Evolutionary conservation across 2,113 vertebrate species (phyloP), one percentile per base, ranked within the genome.

Genomic region (Sterrhoptilus dennistouni): DNA sequence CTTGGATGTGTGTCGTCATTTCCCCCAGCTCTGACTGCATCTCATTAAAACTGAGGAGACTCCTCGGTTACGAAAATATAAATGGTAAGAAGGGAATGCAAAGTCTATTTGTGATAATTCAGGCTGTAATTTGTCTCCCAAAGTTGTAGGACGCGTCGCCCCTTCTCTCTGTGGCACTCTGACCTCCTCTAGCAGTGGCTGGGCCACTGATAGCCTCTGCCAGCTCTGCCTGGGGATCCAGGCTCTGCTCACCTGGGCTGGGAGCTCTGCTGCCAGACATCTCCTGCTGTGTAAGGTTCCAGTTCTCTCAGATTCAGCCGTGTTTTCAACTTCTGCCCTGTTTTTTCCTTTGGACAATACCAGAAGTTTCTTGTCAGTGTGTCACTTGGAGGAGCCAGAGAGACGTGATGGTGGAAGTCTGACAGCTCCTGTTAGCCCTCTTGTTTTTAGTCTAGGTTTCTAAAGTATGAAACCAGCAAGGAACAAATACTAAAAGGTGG

Each of bases 151-250:
- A 72, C 45, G n/a, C 8, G 0, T 75, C 12, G 1, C 25, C 79
- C 88, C 61, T 68, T 35, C 57, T 35, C 80, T 92, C 35, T 27
- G 94, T 83, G 85, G 94, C 93, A 47, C 96, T 96, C 95, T 87
- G 96, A 36, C 95, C 94, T 96, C 94, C 93, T 93, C 94, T 97
- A 96, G 94, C 2, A 91, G 95, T 11, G 84, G 83, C 78, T 33
- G 72, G 79, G 47, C 49, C 44, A 13, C 64, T 33, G 68, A n/a
- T n/a, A 85, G 54, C 53, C 11, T 40, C 59, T 75, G 14, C 1
- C 61, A 4, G 78, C 38, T 16, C 29, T 33, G 63, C 63, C 42
- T 12, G 63, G 21, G 42, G 22, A 17, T 23, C 63, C 21, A 45
- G 44, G 29, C 9, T 24, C 38, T 14, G 88, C 9, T 28, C 69